Base-by-base conservation (phyloP, 2,113 vertebrate species). In the Tragelaphus scriptus region DNA sequence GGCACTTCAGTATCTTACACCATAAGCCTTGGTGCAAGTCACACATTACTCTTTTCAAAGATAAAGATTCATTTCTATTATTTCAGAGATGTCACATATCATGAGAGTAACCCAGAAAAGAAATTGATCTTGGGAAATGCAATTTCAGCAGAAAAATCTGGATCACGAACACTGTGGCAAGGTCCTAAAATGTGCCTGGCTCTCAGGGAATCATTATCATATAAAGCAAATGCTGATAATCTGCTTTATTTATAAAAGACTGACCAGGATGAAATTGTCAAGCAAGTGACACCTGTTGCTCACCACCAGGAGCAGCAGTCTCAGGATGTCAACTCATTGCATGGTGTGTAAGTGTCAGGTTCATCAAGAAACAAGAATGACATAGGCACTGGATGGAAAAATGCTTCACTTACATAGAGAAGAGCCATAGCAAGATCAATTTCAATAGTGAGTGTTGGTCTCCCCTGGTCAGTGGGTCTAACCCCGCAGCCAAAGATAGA, bases 61-160 rank as follows among this genome's bases (percentile, higher is more conserved):
- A 15, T 21, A 85, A 96, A 85, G 51, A 91, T 91, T 96, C 53
- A 95, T 94, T 96, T 96, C 75, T 92, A 94, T 95, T 92, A 95
- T 92, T 65, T 92, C 10, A 49, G 80, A 59, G 47, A 49, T 80
- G 30, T 71, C 91, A 58, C 75, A 80, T 84, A 92, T 88, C 65
- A 86, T 77, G 36, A 88, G 49, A 93, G 32, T 95, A 85, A 88
- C 23, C 25, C 81, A 85, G 81, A 88, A 94, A 90, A 95, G 26
- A 92, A 97, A 97, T 36, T 36, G 32, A 91, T 85, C 13, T 91
- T 44, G 21, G 77, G 28, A 93, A 96, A 95, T 85, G 14, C 49
- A 96, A 95, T 97, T 95, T 92, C 86, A 28, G 32, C 15, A 11
- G 91, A 49, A 88, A 28, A 53, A 15, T 93, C 14, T 96, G 17